A percentile compares a stretch with the other conserved stretches of the same genome.
These are phyloP conservation scores for Barnardius zonarius DNA, from an alignment of 2,113 vertebrate species.

Conservation along the genomic window DNA sequence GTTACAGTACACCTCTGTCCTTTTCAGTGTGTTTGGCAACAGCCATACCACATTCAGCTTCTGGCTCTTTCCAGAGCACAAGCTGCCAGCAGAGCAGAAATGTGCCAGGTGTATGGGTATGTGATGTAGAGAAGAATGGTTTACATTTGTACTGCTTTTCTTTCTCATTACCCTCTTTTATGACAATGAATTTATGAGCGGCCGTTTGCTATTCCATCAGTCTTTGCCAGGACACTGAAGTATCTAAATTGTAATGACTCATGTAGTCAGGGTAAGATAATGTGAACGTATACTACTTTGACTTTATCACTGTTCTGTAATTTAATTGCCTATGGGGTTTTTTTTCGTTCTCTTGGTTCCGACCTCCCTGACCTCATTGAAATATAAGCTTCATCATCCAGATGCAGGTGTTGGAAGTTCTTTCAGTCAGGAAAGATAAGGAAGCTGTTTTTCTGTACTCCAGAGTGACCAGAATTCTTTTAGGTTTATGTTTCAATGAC, in stretches of 20 bases:
- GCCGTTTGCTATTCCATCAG: neutral
- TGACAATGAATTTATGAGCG: neutral
- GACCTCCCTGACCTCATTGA: neutral
- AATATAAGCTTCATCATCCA: conserved; percentile 2
- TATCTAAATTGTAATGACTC: conserved; percentile 54
- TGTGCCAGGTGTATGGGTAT: neutral
- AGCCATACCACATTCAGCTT: neutral
- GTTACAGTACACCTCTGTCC: neutral
- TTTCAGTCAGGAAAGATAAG: neutral
- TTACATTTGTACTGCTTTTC: neutral
- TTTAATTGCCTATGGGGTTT: neutral
- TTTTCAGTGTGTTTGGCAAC: neutral
- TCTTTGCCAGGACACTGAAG: conserved; percentile 7
- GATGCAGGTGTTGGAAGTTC: neutral
- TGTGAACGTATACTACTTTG: neutral
- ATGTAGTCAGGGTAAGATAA: conserved; percentile 31
- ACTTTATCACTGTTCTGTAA: conserved; percentile 47
- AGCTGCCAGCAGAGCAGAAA: neutral
- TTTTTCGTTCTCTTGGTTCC: neutral
- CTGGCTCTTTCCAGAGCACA: neutral
- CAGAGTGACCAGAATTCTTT: neutral
- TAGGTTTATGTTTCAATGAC: neutral
- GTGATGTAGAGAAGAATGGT: neutral
- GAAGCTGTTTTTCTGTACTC: neutral
- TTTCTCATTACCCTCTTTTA: neutral